Evolutionary conservation across 2,113 vertebrate genomes (phyloP), one percentile per base, ranked within the genome.

Genomic region (Australoheros scitulus): DNA sequence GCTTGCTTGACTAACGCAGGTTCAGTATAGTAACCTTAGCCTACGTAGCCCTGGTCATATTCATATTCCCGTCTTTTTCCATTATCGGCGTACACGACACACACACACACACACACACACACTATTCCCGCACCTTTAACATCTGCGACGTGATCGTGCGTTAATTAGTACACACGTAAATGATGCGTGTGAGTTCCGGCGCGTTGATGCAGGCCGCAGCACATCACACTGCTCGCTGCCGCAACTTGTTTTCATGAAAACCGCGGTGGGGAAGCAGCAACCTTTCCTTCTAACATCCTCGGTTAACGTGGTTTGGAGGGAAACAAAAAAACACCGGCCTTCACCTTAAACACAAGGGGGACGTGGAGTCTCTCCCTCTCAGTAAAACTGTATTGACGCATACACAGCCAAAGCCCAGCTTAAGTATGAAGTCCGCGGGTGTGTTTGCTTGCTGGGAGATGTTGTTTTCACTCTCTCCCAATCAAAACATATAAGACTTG

Each of bases 11-110:
- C 76, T 17, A 36, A 29, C 29, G 60, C 26, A 47, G 81, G 65
- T 1, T 29, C 41, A 10, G 1, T 79, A 74, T 78, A 13, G 68
- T n/a, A 86, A 56, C 47, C 82, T 82, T 89, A 84, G 89, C 91
- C 68, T 26, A 2, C 26, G n/a, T 0, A 47, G 50, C 68, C 10
- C 20, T 74, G 74, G 18, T 77, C 60, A 65, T 70, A n/a, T 61
- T 77, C 60, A 65, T 70, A n/a, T 61, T 79, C 65, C 57, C 29
- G 50, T 61, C 38, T 22, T 77, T 77, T 26, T 64, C 60, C 82
- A 50, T 3, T 47, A 14, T 32, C 26, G 52, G 63, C 52, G 22
- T 11, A 26, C 79, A 29, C 3, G n/a, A 11, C 70, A 41, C 58
- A 15, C 55, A 6, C 72, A 8, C 6, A 18, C 0, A 22, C 7